A percentile compares a stretch with the other conserved stretches of the same genome.
These are phyloP conservation scores for Taenaris catops DNA, from an alignment of 2,888 invertebrate species.

Conservation along the genomic window DNA sequence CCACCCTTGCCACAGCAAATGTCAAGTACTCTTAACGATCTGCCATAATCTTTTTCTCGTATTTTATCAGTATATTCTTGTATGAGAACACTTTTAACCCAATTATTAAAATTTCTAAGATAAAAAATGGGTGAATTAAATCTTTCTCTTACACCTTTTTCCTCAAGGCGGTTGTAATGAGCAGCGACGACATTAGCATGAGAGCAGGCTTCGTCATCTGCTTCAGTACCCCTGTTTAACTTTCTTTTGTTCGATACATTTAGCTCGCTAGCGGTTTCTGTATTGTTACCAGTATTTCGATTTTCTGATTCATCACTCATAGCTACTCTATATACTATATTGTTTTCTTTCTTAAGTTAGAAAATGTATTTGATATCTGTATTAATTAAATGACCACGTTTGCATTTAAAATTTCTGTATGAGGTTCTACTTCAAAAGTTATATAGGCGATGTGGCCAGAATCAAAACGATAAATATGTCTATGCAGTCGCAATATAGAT, in stretches of 20 bases:
- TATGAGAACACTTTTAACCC: slow-evolving; percentile 98
- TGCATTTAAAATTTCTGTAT: no score
- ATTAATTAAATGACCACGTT: no score
- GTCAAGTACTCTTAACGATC: slow-evolving; percentile 88
- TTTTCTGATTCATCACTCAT: slow-evolving; percentile 3
- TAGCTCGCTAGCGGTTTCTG: not conserved
- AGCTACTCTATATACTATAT: not conserved
- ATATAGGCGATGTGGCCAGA: no score
- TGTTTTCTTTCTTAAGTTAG: no score
- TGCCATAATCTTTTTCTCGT: slow-evolving; percentile 83
- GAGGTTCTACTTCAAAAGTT: no score
- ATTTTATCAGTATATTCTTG: slow-evolving; percentile 87
- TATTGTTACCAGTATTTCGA: not conserved
- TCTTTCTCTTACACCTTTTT: slow-evolving; percentile 89
- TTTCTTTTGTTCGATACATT: not conserved
- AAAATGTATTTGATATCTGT: no score
- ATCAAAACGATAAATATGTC: not conserved
- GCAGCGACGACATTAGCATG: slow-evolving; percentile 85
- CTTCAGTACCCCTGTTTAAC: no score
- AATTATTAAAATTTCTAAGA: slow-evolving; percentile 98
- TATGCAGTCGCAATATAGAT: no score
- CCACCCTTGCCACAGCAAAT: slow-evolving; percentile 99
- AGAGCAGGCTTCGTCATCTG: not conserved
- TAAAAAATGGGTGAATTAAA: slow-evolving; percentile 94
- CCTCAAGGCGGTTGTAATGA: slow-evolving; percentile 95